Evolutionary conservation across 2,888 invertebrate species (phyloP), one percentile per base, ranked within the genome.

Genomic region (Lycia hirtaria): DNA sequence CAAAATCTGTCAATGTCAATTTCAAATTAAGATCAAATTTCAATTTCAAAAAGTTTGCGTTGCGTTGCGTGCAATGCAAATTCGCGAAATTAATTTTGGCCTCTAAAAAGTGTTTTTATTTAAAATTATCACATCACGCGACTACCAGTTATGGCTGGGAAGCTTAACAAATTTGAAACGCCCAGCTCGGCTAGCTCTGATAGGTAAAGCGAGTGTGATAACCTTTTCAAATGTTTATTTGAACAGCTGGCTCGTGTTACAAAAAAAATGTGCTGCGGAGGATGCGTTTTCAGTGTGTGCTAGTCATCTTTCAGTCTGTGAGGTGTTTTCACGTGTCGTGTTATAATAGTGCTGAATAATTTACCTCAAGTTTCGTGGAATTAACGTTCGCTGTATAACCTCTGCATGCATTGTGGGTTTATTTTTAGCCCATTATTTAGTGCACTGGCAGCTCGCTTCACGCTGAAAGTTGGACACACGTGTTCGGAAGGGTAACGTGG

Each of bases 111-210:
- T 60, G 60, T 70, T 72, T 67, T 71, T 56, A 49, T 52, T 56
- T 68, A 61, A 62, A 68, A 72, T 65, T 71, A 67, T 45, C 56
- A 58, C 55, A 59, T 71, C 72, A 70, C 69, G 72, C 69, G 75
- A 69, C 68, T 54, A 53, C 72, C 75, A 79, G 81, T 79, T 71
- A 92, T 92, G 92, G 87, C 92, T 83, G 92, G 90, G 67, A 91
- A 88, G 81, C 81, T 92, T 81, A 93, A 93, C 76, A 94, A 94
- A 82, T 95, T 96, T 77, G 97, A 97, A 89, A 96, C 96, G 68
- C 96, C 97, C 72, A 97, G 97, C 83, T 97, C 97, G 60, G 97
- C 97, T 65, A 97, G 97, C 88, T 97, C 97, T 64, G 97, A 97
- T 92, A 97, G 97, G 97, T 97, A 95, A 90, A 83, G 71, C 77